Conservation (phyloP, 2,888 invertebrate species). For the Trichopria drosophilae region DNA sequence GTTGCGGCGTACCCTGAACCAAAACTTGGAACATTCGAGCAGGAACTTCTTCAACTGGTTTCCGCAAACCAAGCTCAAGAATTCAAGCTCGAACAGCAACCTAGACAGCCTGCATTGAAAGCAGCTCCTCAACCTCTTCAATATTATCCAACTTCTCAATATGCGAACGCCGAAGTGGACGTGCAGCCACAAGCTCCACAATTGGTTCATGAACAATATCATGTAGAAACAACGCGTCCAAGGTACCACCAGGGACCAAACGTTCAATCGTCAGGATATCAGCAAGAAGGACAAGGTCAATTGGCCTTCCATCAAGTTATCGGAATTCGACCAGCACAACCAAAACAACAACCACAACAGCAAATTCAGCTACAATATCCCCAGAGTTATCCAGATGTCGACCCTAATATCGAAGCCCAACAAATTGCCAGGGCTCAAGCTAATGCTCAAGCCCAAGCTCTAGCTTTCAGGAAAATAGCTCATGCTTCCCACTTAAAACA, state of each 20-base stretch:
- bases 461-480: conserved; percentile 53
- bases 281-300: neutral
- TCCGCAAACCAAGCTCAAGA: conserved; percentile 54
- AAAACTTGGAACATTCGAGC: conserved; percentile 53
- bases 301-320: neutral
- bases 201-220: conserved; percentile 47
- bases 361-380: conserved; percentile 31
- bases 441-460: conserved; percentile 50
- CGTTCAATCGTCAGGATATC: conserved; percentile 33
- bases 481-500: conserved; percentile 52
- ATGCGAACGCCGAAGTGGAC: neutral
- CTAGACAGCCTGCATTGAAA: conserved; percentile 35
- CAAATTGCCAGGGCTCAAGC: conserved; percentile 49
- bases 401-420: conserved; percentile 40
- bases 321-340: neutral
- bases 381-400: too few species aligned
- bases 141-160: conserved; percentile 33
- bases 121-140: conserved; percentile 36
- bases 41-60: conserved; percentile 51
- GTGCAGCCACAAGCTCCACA: conserved; percentile 22
- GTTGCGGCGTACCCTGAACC: conserved; percentile 42
- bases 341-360: conserved; percentile 11
- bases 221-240: conserved; percentile 47
- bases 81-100: conserved; percentile 45
- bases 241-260: conserved; percentile 20